These are phyloP conservation scores for Drosophila mulleri DNA, from an alignment of 2,888 invertebrate species.

Conservation along the genomic window DNA sequence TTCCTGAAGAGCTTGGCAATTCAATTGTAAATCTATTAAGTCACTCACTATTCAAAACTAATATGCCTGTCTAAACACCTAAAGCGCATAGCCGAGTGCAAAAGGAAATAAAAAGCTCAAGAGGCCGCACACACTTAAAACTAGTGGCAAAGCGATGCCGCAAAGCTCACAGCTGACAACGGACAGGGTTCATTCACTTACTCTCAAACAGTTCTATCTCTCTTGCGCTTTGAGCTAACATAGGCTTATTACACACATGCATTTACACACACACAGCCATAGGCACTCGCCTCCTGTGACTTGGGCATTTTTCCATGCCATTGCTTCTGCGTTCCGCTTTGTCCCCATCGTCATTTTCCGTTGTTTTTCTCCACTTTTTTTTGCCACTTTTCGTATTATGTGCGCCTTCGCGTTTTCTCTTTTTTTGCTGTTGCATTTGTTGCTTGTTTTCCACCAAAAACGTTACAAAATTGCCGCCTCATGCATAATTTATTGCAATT, in stretches of 20 bases:
- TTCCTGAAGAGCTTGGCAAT: no score
- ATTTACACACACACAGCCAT: constrained; percentile 23
- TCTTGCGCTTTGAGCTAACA: not conserved
- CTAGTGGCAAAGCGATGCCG: constrained; percentile 26
- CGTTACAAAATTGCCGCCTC: constrained; percentile 70
- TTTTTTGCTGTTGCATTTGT: constrained; percentile 21
- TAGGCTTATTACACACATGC: constrained; percentile 53
- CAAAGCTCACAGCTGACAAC: constrained; percentile 38
- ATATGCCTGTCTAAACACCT: constrained; percentile 33
- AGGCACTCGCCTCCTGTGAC: constrained; percentile 36
- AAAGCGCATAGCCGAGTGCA: constrained; percentile 34
- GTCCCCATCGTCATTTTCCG: constrained; percentile 35
- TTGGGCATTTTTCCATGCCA: constrained; percentile 64
- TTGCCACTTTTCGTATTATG: constrained; percentile 56
- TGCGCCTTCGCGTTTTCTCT: constrained; percentile 35
- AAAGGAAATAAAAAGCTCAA: constrained; percentile 21
- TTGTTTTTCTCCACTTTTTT: constrained; percentile 42
- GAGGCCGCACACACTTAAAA: constrained; percentile 35
- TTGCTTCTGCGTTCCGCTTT: constrained; percentile 27
- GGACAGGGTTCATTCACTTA: constrained; percentile 47
- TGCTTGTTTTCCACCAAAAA: constrained; percentile 46
- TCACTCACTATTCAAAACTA: not conserved
- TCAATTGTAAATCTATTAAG: not conserved
- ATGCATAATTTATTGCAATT: constrained; percentile 79
- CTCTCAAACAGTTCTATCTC: not conserved